phyloP scores from a whole-genome alignment of 2,888 invertebrate species.

The Cephus sareptanus region DNA sequence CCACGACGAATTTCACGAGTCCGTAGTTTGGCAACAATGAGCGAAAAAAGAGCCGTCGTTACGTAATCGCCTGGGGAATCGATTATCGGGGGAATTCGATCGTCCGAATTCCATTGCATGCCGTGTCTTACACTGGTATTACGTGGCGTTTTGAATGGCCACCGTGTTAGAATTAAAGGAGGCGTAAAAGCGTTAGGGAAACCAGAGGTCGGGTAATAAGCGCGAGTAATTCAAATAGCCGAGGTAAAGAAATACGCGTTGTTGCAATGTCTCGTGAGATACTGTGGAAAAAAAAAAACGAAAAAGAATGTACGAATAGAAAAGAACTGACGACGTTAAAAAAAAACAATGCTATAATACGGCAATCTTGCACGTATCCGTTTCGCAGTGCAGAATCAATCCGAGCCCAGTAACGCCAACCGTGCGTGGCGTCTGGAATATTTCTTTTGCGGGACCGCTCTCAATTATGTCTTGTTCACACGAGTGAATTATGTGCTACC shows the following conservation, averaged over 20 bases:
- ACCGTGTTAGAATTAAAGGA: not conserved
- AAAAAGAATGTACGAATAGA: not conserved
- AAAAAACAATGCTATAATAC: not conserved
- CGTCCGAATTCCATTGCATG: not conserved
- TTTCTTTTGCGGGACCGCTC: not conserved
- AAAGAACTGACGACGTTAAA: not conserved
- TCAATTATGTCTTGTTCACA: not conserved
- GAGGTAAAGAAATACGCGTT: not conserved
- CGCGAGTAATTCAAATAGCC: not conserved
- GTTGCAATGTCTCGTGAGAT: not conserved
- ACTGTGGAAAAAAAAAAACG: not conserved
- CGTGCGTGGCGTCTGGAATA: slow-evolving; percentile 1
- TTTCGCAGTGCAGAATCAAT: not conserved
- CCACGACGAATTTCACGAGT: not conserved
- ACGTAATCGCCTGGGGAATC: not conserved
- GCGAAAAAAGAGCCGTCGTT: not conserved
- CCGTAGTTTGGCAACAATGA: not conserved
- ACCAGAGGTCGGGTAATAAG: not conserved
- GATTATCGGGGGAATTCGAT: not conserved
- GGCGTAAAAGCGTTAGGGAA: not conserved
- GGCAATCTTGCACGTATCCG: not conserved
- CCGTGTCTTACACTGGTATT: not conserved
- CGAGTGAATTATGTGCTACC: not conserved
- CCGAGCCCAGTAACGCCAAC: not conserved
- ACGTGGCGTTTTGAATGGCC: not conserved